A percentile compares a stretch with the other conserved stretches of the same genome.
These are phyloP conservation scores for Hemiscyllium ocellatum DNA, from an alignment of 2,113 vertebrate genomes.

Conservation along the genomic window DNA sequence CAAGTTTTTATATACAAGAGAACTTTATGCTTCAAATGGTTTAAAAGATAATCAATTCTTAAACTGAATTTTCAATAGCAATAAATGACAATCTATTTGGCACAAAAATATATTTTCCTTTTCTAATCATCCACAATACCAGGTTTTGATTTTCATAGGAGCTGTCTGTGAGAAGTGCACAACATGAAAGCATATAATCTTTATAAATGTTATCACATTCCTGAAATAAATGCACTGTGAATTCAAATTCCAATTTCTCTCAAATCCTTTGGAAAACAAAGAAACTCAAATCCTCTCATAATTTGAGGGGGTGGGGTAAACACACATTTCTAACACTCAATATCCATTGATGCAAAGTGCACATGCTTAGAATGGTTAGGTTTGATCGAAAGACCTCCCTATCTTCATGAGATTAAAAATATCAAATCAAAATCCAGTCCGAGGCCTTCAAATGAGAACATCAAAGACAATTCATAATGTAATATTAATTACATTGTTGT, in stretches of 20 bases:
- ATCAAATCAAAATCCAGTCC: neutral
- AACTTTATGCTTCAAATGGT: neutral
- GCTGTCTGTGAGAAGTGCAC: neutral
- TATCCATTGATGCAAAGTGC: neutral
- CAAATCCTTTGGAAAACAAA: constrained; percentile 1
- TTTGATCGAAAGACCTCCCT: neutral
- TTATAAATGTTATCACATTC: neutral
- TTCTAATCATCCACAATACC: neutral
- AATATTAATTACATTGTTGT: neutral
- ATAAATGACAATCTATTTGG: neutral
- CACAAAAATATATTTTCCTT: neutral
- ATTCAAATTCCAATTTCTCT: constrained; percentile 1
- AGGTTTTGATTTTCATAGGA: neutral
- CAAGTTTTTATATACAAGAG: neutral
- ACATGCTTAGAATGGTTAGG: neutral
- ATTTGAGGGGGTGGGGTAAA: neutral
- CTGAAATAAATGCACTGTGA: neutral
- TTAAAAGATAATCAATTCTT: neutral
- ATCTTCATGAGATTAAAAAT: neutral
- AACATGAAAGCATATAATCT: neutral
- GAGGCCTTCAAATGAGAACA: neutral
- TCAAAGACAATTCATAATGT: neutral
- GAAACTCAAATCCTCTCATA: neutral
- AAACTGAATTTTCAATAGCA: constrained; percentile 10
- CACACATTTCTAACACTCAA: neutral